These are phyloP conservation scores for Fregata magnificens DNA, from an alignment of 2,113 vertebrate species.

Conservation along the genomic window DNA sequence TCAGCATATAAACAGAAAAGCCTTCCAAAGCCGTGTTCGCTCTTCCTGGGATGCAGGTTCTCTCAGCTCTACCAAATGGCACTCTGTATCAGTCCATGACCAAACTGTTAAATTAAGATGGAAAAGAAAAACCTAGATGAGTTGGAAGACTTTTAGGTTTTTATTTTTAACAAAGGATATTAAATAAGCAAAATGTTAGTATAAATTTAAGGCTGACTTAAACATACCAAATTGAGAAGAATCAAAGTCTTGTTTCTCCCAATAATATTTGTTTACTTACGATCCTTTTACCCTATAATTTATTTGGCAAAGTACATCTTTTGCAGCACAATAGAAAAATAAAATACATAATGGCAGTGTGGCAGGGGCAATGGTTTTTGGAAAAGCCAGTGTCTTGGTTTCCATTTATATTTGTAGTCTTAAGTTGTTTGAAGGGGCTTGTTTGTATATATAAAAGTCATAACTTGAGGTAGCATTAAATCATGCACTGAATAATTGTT, in stretches of 20 bases:
- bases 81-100: neutral
- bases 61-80: neutral
- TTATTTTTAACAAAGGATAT: neutral
- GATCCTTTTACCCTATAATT: neutral
- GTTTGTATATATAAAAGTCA: neutral
- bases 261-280: neutral
- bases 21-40: neutral
- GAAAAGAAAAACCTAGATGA: neutral
- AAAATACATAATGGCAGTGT: neutral
- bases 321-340: neutral
- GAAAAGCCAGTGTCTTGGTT: neutral
- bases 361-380: neutral
- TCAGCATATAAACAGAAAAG: neutral
- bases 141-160: neutral
- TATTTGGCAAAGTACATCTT: neutral
- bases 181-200: neutral
- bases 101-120: neutral
- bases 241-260: neutral
- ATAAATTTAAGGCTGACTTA: neutral
- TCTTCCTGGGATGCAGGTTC: neutral
- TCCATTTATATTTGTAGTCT: neutral
- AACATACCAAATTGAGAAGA: neutral
- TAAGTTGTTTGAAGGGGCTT: neutral
- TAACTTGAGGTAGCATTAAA: neutral
- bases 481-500: neutral